Conservation (phyloP, 1,140 invertebrate species). For the Brachystomella parvula region DNA sequence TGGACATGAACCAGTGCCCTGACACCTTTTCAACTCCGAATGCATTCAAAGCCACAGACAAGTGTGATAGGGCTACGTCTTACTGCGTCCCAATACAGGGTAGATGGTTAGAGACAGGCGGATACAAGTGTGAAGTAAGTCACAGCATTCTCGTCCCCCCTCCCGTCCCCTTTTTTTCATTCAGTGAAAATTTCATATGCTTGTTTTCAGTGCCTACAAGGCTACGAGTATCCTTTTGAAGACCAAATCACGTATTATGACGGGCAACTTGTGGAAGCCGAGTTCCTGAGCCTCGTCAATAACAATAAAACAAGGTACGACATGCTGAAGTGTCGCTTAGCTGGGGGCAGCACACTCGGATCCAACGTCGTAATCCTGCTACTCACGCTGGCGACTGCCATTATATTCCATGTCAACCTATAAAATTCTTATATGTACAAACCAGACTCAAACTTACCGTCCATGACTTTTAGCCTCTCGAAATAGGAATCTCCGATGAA, state of each 20-base stretch:
- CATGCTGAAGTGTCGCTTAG: conserved; percentile 84
- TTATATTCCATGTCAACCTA: too few relatives aligned
- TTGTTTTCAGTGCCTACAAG: conserved; percentile 66
- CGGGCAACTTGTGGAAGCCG: conserved; percentile 88
- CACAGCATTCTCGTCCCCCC: not conserved
- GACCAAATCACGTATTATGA: conserved; percentile 90
- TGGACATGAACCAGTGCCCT: conserved; percentile 94
- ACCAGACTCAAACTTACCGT: too few relatives aligned
- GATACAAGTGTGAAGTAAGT: conserved; percentile 84
- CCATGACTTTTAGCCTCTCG: too few relatives aligned
- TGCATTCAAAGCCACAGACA: conserved; percentile 90
- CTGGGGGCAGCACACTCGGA: conserved; percentile 60
- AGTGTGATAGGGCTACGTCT: conserved; percentile 82
- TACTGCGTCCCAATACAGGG: conserved; percentile 91
- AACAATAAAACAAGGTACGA: conserved; percentile 71
- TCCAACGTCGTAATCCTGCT: conserved; percentile 45
- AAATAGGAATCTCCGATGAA: too few relatives aligned
- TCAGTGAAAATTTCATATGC: not conserved
- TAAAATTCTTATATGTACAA: too few relatives aligned
- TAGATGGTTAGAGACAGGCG: conserved; percentile 79
- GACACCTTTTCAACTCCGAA: conserved; percentile 80
- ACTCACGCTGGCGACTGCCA: conserved; percentile 33
- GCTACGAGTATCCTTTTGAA: conserved; percentile 95
- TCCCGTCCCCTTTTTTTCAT: not conserved
- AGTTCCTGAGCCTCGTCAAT: conserved; percentile 76